Evolutionary conservation across 2,888 invertebrate species (phyloP), one percentile per base, ranked within the genome.

Genomic region (Lasioglossum zephyrum): DNA sequence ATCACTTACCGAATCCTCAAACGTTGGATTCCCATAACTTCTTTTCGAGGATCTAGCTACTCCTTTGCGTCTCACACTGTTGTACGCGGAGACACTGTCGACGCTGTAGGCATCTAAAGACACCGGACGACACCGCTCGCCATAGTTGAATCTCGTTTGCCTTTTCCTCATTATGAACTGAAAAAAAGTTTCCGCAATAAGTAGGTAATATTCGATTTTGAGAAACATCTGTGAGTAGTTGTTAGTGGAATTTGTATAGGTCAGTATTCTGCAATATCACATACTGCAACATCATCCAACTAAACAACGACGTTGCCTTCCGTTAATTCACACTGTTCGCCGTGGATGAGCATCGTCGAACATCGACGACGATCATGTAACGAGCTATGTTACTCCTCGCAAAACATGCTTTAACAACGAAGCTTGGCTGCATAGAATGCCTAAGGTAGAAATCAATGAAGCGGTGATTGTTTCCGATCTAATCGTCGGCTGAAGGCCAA

Each of bases 1-100:
- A 22, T 86, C 83, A 94, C 96, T 96, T 95, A 98, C 98, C 93
- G 98, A 97, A 95, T 98, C 98, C 94, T 98, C 98, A 94, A 98
- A 98, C 1, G 98, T 98, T 2, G 98, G 98, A 96, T 98, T 98
- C 47, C 98, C 98, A 93, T 98, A 98, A 77, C 98, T 98, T 84
- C 98, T 96, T 94, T 98, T 98, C 77, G 98, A 98, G 77, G 97
- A 96, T 60, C 98, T 96, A 82, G 97, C 97, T 44, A 94, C 95
- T 57, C 97, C 97, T 94, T 98, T 98, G 87, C 98, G 96, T 84
- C 98, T 96, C 0, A 98, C 97, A 92, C 97, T 97, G 92, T 97
- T 97, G 93, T 97, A 96, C 8, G 98, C 97, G 9, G 98, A 98
- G 44, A 98, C 97, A 94, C 98, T 98, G 95, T 98, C 98, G 94